phyloP scores from a whole-genome alignment of 2,113 vertebrate species.

The Ivindomyrus marchei region DNA sequence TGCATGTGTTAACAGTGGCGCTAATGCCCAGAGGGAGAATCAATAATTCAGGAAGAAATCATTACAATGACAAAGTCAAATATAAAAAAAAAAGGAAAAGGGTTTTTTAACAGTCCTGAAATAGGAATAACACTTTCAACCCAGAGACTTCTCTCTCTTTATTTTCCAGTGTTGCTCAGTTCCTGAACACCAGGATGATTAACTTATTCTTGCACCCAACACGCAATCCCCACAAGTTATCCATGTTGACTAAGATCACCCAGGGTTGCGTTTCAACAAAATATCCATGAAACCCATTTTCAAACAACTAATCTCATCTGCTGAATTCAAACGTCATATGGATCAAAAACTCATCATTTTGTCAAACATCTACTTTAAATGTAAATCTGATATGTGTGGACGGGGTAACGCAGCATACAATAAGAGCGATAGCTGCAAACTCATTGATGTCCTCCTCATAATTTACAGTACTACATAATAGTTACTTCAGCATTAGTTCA shows the following conservation, averaged over 20 bases:
- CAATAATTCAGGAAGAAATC: slow-evolving; percentile 44
- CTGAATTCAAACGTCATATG: not conserved
- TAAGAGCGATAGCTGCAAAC: not conserved
- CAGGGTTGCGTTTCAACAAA: not conserved
- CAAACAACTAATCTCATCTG: not conserved
- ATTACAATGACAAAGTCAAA: slow-evolving; percentile 44
- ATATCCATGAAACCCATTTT: not conserved
- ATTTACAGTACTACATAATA: not conserved
- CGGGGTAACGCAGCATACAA: not conserved
- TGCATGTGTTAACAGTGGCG: not conserved
- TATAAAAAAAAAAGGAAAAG: slow-evolving; percentile 47
- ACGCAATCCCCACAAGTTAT: not conserved
- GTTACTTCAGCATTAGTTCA: too few species aligned
- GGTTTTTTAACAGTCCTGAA: slow-evolving; percentile 34
- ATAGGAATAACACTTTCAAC: slow-evolving; percentile 16
- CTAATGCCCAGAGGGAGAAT: slow-evolving; percentile 30
- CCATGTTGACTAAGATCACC: not conserved
- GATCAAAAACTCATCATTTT: not conserved
- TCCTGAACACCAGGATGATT: not conserved
- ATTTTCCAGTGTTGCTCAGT: not conserved
- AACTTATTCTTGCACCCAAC: slow-evolving; percentile 15
- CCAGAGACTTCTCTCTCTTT: slow-evolving; percentile 6
- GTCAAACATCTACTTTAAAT: not conserved
- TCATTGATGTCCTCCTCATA: not conserved
- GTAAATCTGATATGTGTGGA: not conserved